Evolutionary conservation across 23 tunicate genomes (phyloP).

Genomic region (Oikopleura dioica): DNA sequence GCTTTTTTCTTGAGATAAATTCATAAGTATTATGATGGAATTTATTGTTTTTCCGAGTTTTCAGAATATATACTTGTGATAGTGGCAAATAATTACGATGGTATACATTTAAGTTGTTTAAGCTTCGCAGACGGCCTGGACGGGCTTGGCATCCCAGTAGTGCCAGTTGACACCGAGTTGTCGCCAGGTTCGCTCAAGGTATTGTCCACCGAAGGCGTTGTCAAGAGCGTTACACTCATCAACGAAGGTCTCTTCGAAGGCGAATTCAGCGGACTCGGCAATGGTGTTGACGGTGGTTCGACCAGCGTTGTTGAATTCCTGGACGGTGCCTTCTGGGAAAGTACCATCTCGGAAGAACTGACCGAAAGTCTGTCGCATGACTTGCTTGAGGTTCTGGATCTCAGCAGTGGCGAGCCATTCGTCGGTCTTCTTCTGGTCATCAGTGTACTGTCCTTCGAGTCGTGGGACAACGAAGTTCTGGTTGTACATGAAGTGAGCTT

Average conservation of each 20-base stretch:
- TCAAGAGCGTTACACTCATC: background rate
- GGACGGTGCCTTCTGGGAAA: background rate
- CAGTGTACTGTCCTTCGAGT: background rate
- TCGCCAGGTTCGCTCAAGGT: background rate
- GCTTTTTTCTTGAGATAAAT: no score
- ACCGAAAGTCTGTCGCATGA: background rate
- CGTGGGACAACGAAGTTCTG: background rate
- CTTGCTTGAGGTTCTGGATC: background rate
- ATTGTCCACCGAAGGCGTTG: background rate
- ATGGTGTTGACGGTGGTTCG: background rate
- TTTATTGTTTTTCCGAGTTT: no score
- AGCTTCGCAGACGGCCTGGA: no score
- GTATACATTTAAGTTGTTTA: no score
- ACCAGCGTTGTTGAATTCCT: background rate
- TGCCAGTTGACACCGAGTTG: no score
- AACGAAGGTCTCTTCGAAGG: background rate
- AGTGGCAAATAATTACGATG: no score
- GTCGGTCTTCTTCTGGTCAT: background rate
- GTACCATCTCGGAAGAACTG: background rate
- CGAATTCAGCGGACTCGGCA: background rate
- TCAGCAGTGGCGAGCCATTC: background rate
- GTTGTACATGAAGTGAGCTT: background rate
- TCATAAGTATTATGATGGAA: no score
- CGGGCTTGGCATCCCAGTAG: no score
- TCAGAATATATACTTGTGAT: no score